phyloP scores from a whole-genome alignment of 2,113 vertebrate genomes.

The Microcebus lehilahytsara region DNA sequence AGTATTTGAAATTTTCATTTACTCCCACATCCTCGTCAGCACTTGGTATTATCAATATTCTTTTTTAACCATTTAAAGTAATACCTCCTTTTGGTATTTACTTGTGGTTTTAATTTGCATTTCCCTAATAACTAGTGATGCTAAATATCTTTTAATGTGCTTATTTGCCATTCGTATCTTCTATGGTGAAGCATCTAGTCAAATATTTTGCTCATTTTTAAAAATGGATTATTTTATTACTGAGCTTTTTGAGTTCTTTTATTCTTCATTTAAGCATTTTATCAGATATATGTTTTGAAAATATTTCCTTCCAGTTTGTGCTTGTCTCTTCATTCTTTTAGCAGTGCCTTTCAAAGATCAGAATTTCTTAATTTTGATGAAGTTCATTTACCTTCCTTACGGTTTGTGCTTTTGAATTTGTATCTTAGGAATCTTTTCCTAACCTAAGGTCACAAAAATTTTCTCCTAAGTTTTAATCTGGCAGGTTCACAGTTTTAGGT shows the following conservation, averaged over 20 bases:
- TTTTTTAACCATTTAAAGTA: neutral
- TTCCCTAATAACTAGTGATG: neutral
- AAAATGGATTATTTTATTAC: neutral
- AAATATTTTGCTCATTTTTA: neutral
- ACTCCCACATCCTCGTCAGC: neutral
- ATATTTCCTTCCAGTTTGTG: neutral
- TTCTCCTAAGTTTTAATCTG: neutral
- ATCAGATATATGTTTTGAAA: neutral
- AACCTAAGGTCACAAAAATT: neutral
- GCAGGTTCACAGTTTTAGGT: neutral
- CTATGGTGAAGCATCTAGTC: neutral
- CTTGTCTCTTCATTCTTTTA: neutral
- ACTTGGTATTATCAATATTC: neutral
- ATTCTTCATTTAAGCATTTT: neutral
- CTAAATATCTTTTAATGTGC: neutral
- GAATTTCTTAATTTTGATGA: neutral
- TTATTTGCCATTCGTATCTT: neutral
- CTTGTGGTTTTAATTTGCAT: neutral
- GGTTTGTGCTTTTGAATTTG: neutral
- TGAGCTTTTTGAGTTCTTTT: neutral
- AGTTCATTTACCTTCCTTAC: neutral
- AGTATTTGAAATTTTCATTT: neutral
- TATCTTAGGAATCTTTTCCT: neutral
- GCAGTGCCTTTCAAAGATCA: neutral
- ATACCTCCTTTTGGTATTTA: neutral